Base-by-base conservation (phyloP, 2,888 invertebrate species). In the Ormyrus thymus region DNA sequence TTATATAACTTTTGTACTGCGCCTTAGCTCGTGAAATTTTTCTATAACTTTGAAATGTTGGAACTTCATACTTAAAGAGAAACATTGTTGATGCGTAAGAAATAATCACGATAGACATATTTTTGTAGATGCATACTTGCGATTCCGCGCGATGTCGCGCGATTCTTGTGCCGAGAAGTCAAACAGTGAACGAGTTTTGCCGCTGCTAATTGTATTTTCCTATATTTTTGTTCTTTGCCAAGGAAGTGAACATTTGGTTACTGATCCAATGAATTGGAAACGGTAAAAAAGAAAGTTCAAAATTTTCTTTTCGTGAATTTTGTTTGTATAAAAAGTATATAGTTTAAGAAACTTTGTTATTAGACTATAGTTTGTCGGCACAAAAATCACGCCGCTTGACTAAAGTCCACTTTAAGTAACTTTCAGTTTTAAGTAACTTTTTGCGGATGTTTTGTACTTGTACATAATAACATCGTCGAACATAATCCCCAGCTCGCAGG, bases 401-500 rank as follows among this genome's bases (percentile, higher is more conserved):
- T 76, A 70, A 75, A 73, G 7, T 78, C 56, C 71, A 71, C 56
- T 76, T 73, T 45, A 70, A 77, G 64, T 76, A 73, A 72, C 56
- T 77, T 69, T 73, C 48, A 75, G 48, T 81, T 75, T 71, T 68
- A 79, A 71, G 71, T 74, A 69, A 73, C 74, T 70, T 80, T 70
- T 72, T 72, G 79, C 74, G 79, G 66, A 81, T 77, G 13, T 84
- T 83, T 81, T 82, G 75, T 85, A 83, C 80, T 79, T 85, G 83
- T 85, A 84, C 59, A 85, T 84, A 84, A 82, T 76, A 76, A 73
- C 65, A 82, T 74, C 79, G 70, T 80, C 81, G 81, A 84, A 80
- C 43, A 78, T 73, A 83, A 68, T 81, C 78, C 81, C 83, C 82
- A 82, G 82, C 83, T 85, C 83, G 81, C 82, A 80, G 70, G 81